These are phyloP conservation scores for Sminthopsis crassicaudata DNA, from an alignment of 2,113 vertebrate genomes.

Conservation along the genomic window DNA sequence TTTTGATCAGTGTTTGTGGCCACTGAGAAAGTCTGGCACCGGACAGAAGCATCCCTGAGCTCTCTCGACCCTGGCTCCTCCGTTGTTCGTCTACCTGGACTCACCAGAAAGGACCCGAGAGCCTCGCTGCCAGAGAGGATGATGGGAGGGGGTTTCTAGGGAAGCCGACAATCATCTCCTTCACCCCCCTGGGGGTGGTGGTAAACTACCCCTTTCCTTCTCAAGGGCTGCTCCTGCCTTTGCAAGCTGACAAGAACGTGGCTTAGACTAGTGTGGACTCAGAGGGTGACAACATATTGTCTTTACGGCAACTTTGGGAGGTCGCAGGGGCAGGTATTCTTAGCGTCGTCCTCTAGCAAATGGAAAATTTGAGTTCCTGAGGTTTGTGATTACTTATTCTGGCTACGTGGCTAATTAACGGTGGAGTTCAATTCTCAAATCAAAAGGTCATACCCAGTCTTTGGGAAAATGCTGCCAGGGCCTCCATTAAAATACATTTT, in stretches of 20 bases:
- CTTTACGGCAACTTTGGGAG: background rate
- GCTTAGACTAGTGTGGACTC: background rate
- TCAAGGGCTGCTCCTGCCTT: rapidly evolving
- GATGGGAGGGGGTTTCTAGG: background rate
- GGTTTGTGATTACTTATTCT: background rate
- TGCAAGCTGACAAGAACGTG: background rate
- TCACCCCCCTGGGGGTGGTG: background rate
- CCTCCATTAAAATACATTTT: background rate
- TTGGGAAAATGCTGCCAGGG: background rate
- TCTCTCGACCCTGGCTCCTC: background rate
- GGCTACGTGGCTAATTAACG: background rate
- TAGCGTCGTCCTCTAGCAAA: background rate
- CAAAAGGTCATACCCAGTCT: background rate
- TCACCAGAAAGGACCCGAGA: background rate
- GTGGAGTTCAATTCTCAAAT: background rate
- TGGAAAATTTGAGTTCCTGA: conserved; percentile 12
- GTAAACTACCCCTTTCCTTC: background rate
- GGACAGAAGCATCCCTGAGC: background rate
- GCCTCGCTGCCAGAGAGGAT: background rate
- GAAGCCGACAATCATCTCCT: background rate
- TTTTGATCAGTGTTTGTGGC: background rate
- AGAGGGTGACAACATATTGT: background rate
- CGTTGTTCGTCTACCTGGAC: background rate
- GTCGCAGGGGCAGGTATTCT: background rate
- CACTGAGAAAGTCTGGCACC: background rate